These are phyloP conservation scores for Diachasma alloeum DNA, from an alignment of 1,140 invertebrate genomes.

Conservation along the genomic window DNA sequence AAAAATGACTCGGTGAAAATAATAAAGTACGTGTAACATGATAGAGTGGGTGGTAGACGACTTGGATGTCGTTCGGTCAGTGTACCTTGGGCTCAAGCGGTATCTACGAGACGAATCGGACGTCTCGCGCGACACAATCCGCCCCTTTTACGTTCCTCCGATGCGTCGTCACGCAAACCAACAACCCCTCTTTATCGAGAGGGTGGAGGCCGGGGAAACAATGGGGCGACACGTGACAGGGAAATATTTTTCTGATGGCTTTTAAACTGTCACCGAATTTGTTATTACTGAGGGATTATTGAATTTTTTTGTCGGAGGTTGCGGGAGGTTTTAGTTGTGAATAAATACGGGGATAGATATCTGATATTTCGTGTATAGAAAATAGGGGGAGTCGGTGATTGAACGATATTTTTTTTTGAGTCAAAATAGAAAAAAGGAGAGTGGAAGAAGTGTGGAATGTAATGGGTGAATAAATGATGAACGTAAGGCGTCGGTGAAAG, in stretches of 20 bases:
- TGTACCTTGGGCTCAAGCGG: background rate
- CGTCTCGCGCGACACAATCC: background rate
- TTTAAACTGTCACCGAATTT: background rate
- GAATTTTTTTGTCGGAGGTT: background rate
- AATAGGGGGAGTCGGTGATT: too few relatives aligned
- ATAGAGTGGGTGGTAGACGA: background rate
- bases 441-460: too few relatives aligned
- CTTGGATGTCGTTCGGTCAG: background rate
- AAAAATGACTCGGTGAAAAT: background rate
- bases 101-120: background rate
- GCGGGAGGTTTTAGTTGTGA: background rate
- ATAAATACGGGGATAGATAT: too few relatives aligned
- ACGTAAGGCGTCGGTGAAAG: too few relatives aligned
- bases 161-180: constrained; percentile 20
- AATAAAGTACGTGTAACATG: background rate
- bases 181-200: constrained; percentile 3
- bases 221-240: background rate
- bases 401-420: too few relatives aligned
- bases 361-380: too few relatives aligned
- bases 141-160: background rate
- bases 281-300: background rate
- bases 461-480: too few relatives aligned
- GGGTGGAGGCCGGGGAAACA: background rate
- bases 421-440: too few relatives aligned
- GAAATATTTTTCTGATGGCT: background rate